phyloP scores from a whole-genome alignment of 2,888 invertebrate genomes.

The Andrena chrysosceles region DNA sequence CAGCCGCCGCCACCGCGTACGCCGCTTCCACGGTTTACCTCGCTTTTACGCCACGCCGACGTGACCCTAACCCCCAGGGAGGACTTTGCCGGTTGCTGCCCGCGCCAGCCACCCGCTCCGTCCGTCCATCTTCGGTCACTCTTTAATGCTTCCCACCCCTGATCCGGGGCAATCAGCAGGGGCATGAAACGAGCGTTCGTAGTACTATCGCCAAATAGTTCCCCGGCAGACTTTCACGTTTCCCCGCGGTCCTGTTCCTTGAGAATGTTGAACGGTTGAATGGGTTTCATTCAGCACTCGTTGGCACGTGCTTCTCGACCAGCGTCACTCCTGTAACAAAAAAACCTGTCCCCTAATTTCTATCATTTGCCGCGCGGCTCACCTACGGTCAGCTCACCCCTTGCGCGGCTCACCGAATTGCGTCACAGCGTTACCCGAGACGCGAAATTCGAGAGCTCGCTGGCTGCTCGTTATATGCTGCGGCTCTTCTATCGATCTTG shows the following conservation, averaged over 20 bases:
- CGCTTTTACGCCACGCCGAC: slow-evolving; percentile 57
- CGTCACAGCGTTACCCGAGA: slow-evolving; percentile 57
- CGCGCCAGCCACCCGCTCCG: slow-evolving; percentile 52
- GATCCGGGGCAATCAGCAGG: background rate
- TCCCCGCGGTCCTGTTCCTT: no score
- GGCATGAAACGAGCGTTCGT: background rate
- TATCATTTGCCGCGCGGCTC: background rate
- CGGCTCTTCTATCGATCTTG: slow-evolving; percentile 70
- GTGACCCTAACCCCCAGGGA: slow-evolving; percentile 69
- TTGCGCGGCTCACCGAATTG: slow-evolving; percentile 51
- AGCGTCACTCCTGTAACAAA: background rate
- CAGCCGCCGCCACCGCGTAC: slow-evolving; percentile 25
- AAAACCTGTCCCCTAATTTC: slow-evolving; percentile 23
- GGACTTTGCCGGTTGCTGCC: slow-evolving; percentile 66
- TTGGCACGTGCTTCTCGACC: background rate
- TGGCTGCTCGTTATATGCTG: slow-evolving; percentile 58
- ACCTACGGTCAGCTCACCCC: slow-evolving; percentile 22
- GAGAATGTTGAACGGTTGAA: no score
- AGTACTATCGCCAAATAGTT: no score
- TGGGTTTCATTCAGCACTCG: background rate
- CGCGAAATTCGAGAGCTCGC: slow-evolving; percentile 57
- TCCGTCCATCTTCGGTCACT: slow-evolving; percentile 19
- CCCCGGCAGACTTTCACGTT: no score
- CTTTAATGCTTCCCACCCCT: background rate
- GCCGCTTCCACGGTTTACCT: slow-evolving; percentile 50